Percentiles rank a stretch among this genome's conserved stretches.
These are phyloP conservation scores for Hypotaenidia okinawae DNA, from an alignment of 2,797 vertebrate species.

Conservation along the genomic window DNA sequence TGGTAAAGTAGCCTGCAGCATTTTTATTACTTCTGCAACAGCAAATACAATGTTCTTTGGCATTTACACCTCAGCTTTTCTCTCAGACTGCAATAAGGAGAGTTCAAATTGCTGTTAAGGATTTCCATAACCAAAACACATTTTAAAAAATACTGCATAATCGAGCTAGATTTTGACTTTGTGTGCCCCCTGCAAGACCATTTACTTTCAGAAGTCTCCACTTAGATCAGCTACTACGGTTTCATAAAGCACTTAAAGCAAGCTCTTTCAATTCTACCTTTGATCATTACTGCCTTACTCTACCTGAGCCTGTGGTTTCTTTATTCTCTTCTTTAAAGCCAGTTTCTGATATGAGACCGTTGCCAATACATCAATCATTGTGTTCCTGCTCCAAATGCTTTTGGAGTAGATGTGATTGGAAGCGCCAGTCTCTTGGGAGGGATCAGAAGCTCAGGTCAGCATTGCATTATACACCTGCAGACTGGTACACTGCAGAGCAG, in stretches of 20 bases:
- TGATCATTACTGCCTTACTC: not conserved
- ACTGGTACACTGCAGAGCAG: not conserved
- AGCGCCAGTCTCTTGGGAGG: not conserved
- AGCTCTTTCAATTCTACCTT: not conserved
- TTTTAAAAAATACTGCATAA: not conserved
- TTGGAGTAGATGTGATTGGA: not conserved
- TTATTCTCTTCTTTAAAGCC: not conserved
- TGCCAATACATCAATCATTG: not conserved
- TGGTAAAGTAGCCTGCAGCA: not conserved
- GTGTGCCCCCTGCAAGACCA: not conserved
- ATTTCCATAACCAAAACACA: not conserved
- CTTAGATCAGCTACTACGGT: not conserved
- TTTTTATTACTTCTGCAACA: not conserved
- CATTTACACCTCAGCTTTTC: not conserved
- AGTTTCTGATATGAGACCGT: not conserved
- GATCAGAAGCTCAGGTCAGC: not conserved
- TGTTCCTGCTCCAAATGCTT: not conserved
- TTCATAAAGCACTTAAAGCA: not conserved
- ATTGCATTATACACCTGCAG: not conserved
- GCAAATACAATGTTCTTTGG: not conserved
- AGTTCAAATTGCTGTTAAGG: not conserved
- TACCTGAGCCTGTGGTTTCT: not conserved
- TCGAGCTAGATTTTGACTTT: not conserved
- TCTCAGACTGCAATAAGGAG: not conserved
- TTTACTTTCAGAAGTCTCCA: not conserved